Evolutionary conservation across 2,113 vertebrate genomes (phyloP).

Genomic region (Cyprinodon tularosa): DNA sequence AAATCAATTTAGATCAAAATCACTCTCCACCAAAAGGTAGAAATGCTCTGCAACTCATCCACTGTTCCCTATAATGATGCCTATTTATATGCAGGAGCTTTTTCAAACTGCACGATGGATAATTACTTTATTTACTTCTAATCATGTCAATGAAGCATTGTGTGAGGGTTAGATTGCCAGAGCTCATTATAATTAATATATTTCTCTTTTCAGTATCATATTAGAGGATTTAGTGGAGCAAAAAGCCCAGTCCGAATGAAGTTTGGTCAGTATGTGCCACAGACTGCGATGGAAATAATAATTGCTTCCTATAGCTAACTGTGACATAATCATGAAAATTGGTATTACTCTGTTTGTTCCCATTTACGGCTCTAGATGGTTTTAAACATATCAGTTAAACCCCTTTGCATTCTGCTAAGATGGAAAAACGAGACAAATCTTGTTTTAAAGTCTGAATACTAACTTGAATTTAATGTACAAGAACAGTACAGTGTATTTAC

Average conservation of each 20-base stretch:
- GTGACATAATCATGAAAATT: conserved; percentile 44
- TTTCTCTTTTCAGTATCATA: conserved; percentile 46
- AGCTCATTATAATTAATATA: conserved; percentile 48
- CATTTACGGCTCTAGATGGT: conserved; percentile 14
- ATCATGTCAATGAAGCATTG: conserved; percentile 73
- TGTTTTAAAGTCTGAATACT: not conserved
- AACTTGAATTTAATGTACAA: conserved; percentile 4
- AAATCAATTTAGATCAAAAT: conserved; percentile 92
- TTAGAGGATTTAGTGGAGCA: conserved; percentile 40
- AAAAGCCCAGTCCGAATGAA: conserved; percentile 36
- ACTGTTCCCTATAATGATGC: conserved; percentile 78
- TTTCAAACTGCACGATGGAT: conserved; percentile 59
- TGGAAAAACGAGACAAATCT: not conserved
- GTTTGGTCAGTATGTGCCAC: conserved; percentile 33
- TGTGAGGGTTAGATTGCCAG: conserved; percentile 60
- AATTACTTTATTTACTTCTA: conserved; percentile 80
- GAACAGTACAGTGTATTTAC: not conserved
- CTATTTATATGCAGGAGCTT: conserved; percentile 80
- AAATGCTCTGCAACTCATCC: conserved; percentile 82
- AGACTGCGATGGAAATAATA: conserved; percentile 21
- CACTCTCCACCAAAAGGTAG: conserved; percentile 83
- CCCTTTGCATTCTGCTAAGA: not conserved
- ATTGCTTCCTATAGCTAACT: conserved; percentile 29
- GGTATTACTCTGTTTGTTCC: conserved; percentile 8
- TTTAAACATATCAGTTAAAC: conserved; percentile 21